Evolutionary conservation across 2,797 vertebrate genomes (phyloP).

Genomic region (Trachurus trachurus): DNA sequence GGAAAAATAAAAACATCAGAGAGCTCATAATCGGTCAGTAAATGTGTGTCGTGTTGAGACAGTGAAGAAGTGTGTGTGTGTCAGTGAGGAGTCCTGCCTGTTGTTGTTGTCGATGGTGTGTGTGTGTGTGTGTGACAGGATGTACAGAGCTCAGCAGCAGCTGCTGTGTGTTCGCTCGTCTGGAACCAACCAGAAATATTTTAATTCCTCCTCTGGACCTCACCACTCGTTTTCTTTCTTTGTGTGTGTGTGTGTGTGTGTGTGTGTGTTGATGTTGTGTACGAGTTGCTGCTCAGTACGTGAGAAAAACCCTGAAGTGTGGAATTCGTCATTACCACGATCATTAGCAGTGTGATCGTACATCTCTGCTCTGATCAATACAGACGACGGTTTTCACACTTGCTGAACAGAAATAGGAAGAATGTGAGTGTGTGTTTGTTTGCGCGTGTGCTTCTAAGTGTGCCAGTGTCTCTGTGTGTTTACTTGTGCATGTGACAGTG

Average conservation of each 20-base stretch:
- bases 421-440: constrained; percentile 5
- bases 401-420: constrained; percentile 24
- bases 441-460: neutral
- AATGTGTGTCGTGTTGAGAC: neutral
- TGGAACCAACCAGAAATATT: constrained; percentile 34
- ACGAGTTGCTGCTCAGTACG: neutral
- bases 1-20: neutral
- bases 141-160: constrained; percentile 18
- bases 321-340: constrained; percentile 5
- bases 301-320: constrained; percentile 10
- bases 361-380: constrained; percentile 48
- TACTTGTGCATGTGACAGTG: constrained; percentile 18
- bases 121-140: constrained; percentile 13
- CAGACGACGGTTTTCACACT: constrained; percentile 23
- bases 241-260: constrained; percentile 3
- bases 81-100: neutral
- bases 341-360: constrained; percentile 33
- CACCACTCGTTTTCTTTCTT: neutral
- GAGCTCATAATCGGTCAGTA: neutral
- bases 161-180: constrained; percentile 22
- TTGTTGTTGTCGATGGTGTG: neutral
- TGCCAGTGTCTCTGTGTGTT: neutral
- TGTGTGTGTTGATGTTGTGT: neutral
- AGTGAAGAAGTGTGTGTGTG: neutral
- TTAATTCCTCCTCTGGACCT: constrained; percentile 31